A percentile compares a stretch with the other conserved stretches of the same genome.
Conservation (phyloP, 2,797 vertebrate species). For the Aphelocoma californica region DNA sequence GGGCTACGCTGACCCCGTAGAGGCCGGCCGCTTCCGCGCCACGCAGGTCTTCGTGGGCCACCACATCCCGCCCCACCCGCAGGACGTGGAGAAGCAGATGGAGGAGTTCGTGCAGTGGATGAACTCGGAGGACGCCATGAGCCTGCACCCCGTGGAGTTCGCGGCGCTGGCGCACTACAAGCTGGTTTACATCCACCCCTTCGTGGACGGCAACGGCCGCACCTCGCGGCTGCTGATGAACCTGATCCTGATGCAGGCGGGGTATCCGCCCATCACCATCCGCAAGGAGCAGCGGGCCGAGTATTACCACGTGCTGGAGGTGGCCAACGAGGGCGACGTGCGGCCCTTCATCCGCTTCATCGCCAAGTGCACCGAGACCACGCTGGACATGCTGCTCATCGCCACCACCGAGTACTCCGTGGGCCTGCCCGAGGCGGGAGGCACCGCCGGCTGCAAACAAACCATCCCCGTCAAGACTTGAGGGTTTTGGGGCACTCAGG, state of each 20-base stretch:
- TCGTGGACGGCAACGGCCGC: conserved; percentile 93
- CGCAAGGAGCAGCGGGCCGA: conserved; percentile 93
- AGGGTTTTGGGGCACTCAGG: background rate
- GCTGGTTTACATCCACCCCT: conserved; percentile 95
- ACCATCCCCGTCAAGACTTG: conserved; percentile 87
- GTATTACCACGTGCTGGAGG: conserved; percentile 89
- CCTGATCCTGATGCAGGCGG: conserved; percentile 93
- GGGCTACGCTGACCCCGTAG: conserved; percentile 91
- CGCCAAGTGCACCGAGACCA: conserved; percentile 93
- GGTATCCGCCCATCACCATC: conserved; percentile 93
- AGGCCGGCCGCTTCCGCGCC: conserved; percentile 87
- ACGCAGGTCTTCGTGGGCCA: conserved; percentile 96
- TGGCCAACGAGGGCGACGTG: conserved; percentile 93
- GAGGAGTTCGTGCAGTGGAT: conserved; percentile 93
- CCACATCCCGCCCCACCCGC: conserved; percentile 87
- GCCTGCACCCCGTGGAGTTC: conserved; percentile 93
- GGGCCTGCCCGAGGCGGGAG: conserved; percentile 84
- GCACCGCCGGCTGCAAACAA: conserved; percentile 79
- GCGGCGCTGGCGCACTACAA: conserved; percentile 95
- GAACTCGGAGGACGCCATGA: conserved; percentile 90
- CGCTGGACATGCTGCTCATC: conserved; percentile 91
- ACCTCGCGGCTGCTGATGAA: conserved; percentile 96
- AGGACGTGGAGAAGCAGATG: conserved; percentile 90
- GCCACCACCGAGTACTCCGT: conserved; percentile 90
- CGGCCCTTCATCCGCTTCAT: conserved; percentile 97